Conservation (phyloP, 2,888 invertebrate species). For the Strigamia transsilvanica region DNA sequence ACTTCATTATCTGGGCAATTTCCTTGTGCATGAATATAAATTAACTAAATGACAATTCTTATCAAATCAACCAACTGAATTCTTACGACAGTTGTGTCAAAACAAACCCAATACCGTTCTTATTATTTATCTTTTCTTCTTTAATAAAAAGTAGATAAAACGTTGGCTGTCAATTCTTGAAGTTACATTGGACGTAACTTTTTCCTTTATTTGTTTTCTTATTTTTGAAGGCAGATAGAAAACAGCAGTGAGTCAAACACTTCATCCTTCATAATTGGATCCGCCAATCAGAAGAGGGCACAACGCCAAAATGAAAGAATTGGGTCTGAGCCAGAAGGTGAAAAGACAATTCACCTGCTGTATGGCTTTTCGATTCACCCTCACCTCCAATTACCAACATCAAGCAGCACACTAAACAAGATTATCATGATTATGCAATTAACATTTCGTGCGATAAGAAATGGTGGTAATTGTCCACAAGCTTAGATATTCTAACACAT, state of each 20-base stretch:
- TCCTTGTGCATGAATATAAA: too few species aligned
- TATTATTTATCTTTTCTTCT: too few species aligned
- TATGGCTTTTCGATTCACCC: slow-evolving; percentile 4
- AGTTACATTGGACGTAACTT: neutral
- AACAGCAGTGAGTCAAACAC: neutral
- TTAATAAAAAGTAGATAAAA: neutral
- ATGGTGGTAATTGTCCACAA: neutral
- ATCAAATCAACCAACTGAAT: too few species aligned
- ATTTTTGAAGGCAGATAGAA: neutral
- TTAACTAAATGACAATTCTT: too few species aligned
- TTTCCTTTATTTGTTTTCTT: neutral
- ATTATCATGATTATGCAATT: slow-evolving; percentile 18
- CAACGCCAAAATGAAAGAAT: slow-evolving; percentile 1
- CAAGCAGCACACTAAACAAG: neutral
- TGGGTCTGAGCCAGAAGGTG: slow-evolving; percentile 14
- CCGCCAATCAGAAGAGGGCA: slow-evolving; percentile 30
- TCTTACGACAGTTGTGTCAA: too few species aligned
- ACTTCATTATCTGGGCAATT: too few species aligned
- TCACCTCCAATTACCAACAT: slow-evolving; percentile 22
- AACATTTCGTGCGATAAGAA: neutral
- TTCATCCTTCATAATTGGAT: slow-evolving; percentile 22
- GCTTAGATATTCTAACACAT: neutral
- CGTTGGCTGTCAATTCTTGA: neutral
- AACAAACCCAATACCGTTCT: too few species aligned
- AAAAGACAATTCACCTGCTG: slow-evolving; percentile 25